A percentile compares a stretch with the other conserved stretches of the same genome.
phyloP scores from a whole-genome alignment of 1,140 invertebrate species.

The Hycleus phaleratus region DNA sequence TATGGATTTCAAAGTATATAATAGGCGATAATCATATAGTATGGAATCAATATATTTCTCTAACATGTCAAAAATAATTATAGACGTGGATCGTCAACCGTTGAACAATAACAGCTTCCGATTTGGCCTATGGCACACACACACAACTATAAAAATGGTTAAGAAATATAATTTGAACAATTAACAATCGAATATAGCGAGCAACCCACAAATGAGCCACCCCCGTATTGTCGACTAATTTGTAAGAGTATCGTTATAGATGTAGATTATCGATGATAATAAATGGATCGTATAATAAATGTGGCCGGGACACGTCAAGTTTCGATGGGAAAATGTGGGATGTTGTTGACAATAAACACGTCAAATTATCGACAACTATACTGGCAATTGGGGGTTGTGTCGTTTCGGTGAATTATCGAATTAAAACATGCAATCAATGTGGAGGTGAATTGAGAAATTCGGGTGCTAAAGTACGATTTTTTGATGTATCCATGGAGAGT shows the following conservation, averaged over 20 bases:
- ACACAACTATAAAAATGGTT: not conserved
- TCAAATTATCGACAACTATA: slow-evolving; percentile 3
- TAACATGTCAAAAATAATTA: slow-evolving; percentile 26
- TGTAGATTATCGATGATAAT: slow-evolving; percentile 11
- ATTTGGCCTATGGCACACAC: slow-evolving; percentile 11
- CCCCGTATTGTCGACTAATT: too few species aligned
- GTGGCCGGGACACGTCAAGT: slow-evolving; percentile 27
- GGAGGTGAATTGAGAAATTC: too few species aligned
- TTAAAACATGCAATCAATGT: too few species aligned
- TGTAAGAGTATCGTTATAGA: too few species aligned
- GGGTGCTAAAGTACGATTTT: too few species aligned
- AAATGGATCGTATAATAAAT: slow-evolving; percentile 29
- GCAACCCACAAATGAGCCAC: too few species aligned
- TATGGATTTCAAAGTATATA: slow-evolving; percentile 24
- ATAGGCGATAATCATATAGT: slow-evolving; percentile 23
- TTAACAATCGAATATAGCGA: too few species aligned
- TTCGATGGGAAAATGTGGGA: slow-evolving; percentile 22
- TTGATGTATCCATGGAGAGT: too few species aligned
- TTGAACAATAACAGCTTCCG: slow-evolving; percentile 14
- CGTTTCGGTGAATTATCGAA: too few species aligned
- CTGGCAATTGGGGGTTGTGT: too few species aligned
- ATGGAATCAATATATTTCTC: slow-evolving; percentile 21
- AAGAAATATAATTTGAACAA: not conserved
- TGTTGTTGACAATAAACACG: slow-evolving; percentile 19
- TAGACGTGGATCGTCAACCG: slow-evolving; percentile 11